A percentile compares a stretch with the other conserved stretches of the same genome.
Conservation (phyloP, 2,888 invertebrate genomes). For the Aplocera efformata region DNA sequence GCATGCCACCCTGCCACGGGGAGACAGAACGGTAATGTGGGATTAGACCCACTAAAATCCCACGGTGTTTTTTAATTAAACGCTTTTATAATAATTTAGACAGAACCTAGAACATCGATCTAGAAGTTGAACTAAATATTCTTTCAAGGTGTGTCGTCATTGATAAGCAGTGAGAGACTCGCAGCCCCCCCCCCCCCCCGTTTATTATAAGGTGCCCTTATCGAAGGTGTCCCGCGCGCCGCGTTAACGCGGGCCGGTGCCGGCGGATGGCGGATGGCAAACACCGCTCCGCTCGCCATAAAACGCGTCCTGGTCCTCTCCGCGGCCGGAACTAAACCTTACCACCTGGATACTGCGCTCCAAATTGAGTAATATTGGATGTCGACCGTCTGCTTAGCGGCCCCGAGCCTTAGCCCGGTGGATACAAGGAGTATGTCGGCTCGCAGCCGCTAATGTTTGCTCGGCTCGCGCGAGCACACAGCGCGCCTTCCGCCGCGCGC, state of each 20-base stretch:
- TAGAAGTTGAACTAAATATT: no score
- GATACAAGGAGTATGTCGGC: constrained; percentile 6
- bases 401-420: constrained; percentile 1
- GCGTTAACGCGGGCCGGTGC: constrained; percentile 26
- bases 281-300: constrained; percentile 27
- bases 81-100: no score
- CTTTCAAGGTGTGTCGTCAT: no score
- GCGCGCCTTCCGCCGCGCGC: not conserved
- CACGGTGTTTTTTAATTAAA: no score
- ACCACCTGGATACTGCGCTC: not conserved
- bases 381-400: constrained; percentile 1
- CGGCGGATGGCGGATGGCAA: constrained; percentile 23
- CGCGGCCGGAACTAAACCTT: constrained; percentile 4
- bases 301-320: constrained; percentile 4
- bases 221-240: constrained; percentile 8
- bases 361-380: not conserved
- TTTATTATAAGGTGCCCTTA: constrained; percentile 12
- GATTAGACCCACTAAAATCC: no score
- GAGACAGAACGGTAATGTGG: no score
- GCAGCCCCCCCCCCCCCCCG: no score
- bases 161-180: no score
- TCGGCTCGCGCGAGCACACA: constrained; percentile 15
- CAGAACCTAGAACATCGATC: no score
- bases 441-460: constrained; percentile 8
- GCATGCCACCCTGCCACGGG: no score